Conservation (phyloP, 2,113 vertebrate species). For the Calyptomena viridis region DNA sequence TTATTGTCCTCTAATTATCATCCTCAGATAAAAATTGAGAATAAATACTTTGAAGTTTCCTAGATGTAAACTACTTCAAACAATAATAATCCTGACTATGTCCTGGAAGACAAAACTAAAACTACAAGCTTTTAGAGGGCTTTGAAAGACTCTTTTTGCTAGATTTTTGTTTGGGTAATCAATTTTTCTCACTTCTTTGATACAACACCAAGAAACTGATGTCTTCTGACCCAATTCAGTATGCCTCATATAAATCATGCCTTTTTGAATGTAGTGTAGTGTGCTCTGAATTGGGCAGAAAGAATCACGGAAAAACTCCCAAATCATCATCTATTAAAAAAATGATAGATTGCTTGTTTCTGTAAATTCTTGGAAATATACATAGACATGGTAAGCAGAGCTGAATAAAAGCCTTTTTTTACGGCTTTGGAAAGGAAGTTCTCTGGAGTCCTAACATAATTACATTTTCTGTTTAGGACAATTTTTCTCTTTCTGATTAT, state of each 20-base stretch:
- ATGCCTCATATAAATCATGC: neutral
- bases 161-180: neutral
- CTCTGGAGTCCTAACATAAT: neutral
- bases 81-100: neutral
- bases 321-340: neutral
- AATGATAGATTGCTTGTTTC: neutral
- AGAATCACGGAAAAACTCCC: neutral
- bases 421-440: neutral
- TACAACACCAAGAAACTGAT: neutral
- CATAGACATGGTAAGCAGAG: neutral
- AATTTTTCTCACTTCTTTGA: neutral
- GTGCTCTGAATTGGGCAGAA: neutral
- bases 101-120: neutral
- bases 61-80: neutral
- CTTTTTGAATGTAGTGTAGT: neutral
- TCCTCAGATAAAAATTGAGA: neutral
- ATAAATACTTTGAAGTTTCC: neutral
- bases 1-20: neutral
- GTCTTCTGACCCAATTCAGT: neutral
- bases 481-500: neutral
- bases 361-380: neutral
- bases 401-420: neutral
- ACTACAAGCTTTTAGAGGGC: neutral
- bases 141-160: neutral
- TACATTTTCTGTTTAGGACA: neutral